Evolutionary conservation across 2,797 vertebrate genomes (phyloP).

Genomic region (Dryobates pubescens): DNA sequence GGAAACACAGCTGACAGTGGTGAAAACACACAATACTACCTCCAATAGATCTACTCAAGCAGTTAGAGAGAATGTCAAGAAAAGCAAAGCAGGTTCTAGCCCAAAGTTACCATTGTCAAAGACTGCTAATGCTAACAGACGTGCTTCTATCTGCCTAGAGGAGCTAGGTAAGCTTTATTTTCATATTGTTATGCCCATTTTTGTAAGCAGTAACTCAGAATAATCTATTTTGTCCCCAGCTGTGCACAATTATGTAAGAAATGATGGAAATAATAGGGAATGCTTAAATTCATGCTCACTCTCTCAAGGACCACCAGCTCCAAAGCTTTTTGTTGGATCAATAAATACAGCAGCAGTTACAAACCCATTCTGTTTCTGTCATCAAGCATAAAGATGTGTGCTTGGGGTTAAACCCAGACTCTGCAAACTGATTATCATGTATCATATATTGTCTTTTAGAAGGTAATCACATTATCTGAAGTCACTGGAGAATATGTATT

Average conservation of each 20-base stretch:
- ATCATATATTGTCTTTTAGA: background rate
- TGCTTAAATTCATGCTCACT: background rate
- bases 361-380: background rate
- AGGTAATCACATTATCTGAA: background rate
- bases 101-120: background rate
- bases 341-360: background rate
- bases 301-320: background rate
- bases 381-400: background rate
- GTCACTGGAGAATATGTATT: background rate
- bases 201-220: background rate
- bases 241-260: background rate
- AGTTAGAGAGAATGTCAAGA: background rate
- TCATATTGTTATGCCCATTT: background rate
- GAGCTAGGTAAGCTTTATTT: background rate
- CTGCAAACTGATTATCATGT: background rate
- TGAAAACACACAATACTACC: slow-evolving; percentile 7
- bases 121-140: background rate
- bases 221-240: background rate
- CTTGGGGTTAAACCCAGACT: background rate
- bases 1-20: background rate
- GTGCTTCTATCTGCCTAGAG: background rate
- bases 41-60: slow-evolving; percentile 15
- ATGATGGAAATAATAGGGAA: background rate
- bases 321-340: slow-evolving; percentile 25
- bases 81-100: slow-evolving; percentile 12